Evolutionary conservation across 2,888 invertebrate species (phyloP), one percentile per base, ranked within the genome.

Genomic region (Mythimna lalbum): DNA sequence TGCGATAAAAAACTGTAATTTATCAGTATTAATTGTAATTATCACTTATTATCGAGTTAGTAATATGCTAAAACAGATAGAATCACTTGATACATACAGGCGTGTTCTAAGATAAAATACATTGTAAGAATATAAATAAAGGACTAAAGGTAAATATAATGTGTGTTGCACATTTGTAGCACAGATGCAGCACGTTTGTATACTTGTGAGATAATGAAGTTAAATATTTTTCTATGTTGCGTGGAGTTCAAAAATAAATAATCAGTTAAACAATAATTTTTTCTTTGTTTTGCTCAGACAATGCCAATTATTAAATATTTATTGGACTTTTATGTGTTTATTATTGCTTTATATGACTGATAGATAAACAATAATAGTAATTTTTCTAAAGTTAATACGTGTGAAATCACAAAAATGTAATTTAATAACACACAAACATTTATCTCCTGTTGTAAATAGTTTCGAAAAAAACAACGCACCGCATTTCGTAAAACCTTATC

Each of bases 71-170:
- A n/a, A 55, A 27, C 33, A 61, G 23, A 70, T 65, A 27, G 10
- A 53, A 14, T 53, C 14, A 19, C 6, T 14, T 19, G 75, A 47
- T 27, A 52, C 7, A 9, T 36, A 61, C 17, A 4, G 12, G 21
- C 9, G 55, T 61, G 31, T 36, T 39, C 21, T 31, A 23, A 17
- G 63, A 75, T 75, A 69, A 27, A 21, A 43, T 53, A 63, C 27
- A 39, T 53, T 49, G 39, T 66, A 66, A 49, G 23, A 33, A 65
- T 56, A 61, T 70, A 61, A 50, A 72, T 50, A 76, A 53, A 50
- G 49, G 17, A 55, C 21, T n/a, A 0, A 14, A 49, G 12, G 31
- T 76, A 60, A 76, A 67, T 76, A 55, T n/a, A n/a, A 19, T 27
- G 39, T 17, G 52, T 52, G 12, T 21, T 36, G 36, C 72, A 66